Conservation (phyloP, 2,113 vertebrate species). For the crab-eating macaque (Macaca fascicularis) region DNA sequence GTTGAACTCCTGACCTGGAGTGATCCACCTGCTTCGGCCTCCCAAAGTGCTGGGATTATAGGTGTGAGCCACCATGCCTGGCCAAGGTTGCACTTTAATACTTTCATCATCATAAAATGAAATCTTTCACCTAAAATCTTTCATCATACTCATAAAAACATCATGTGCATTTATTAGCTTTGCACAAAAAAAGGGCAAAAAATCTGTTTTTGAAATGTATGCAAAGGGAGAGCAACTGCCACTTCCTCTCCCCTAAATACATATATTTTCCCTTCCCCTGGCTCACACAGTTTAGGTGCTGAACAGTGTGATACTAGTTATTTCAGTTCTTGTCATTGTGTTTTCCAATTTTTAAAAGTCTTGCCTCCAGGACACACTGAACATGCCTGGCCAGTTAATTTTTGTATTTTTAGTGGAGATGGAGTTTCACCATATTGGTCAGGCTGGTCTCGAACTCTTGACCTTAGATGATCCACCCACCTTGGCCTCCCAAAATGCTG, state of each 20-base stretch:
- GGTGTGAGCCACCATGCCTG: too few relatives aligned
- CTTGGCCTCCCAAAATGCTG: too few relatives aligned
- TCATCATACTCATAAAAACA: neutral
- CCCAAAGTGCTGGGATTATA: too few relatives aligned
- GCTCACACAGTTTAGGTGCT: neutral
- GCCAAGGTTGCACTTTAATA: neutral
- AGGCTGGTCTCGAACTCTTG: too few relatives aligned
- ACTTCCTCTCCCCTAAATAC: neutral
- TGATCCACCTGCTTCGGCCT: too few relatives aligned
- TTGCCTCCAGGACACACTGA: slow-evolving; percentile 24
- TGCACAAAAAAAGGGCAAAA: neutral
- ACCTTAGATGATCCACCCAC: too few relatives aligned
- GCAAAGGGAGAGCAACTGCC: neutral
- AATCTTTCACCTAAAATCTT: neutral
- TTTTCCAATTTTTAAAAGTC: slow-evolving; percentile 49
- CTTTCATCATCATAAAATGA: too few relatives aligned
- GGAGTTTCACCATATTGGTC: too few relatives aligned
- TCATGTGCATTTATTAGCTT: neutral
- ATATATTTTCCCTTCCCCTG: neutral
- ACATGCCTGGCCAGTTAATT: neutral
- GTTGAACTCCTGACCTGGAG: too few relatives aligned
- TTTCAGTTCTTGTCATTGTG: slow-evolving; percentile 25
- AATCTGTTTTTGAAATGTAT: neutral
- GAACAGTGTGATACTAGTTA: slow-evolving; percentile 48
- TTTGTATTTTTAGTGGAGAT: too few relatives aligned